Conservation (phyloP, 2,113 vertebrate species). For the Gambusia holbrooki region DNA sequence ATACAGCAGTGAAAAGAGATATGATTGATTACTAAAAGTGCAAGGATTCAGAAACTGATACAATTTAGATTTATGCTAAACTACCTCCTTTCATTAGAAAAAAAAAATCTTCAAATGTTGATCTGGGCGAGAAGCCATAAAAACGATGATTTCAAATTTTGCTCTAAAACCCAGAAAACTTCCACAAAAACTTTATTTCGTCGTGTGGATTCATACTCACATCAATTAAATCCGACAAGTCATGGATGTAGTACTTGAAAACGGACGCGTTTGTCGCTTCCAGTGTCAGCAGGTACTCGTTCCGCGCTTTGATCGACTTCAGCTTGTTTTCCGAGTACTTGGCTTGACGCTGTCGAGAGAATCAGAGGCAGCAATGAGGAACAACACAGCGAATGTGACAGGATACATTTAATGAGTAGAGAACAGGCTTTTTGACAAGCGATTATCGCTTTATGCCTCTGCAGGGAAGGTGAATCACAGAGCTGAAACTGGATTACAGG, state of each 20-base stretch:
- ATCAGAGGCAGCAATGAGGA: constrained; percentile 44
- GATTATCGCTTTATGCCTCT: constrained; percentile 45
- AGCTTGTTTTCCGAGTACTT: constrained; percentile 99
- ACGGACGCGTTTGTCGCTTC: constrained; percentile 97
- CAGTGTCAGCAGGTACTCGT: constrained; percentile 97
- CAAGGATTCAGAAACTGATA: neutral
- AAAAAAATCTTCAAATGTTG: neutral
- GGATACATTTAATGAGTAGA: constrained; percentile 38
- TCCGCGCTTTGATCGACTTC: constrained; percentile 98
- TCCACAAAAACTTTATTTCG: neutral
- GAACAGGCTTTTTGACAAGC: constrained; percentile 38
- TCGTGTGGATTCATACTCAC: constrained; percentile 83
- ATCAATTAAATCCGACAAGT: constrained; percentile 96
- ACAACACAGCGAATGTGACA: constrained; percentile 35
- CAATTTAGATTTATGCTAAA: neutral
- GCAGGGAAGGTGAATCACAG: constrained; percentile 2
- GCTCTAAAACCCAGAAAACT: neutral
- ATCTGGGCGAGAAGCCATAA: too few species aligned
- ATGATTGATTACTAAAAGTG: neutral
- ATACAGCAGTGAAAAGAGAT: neutral
- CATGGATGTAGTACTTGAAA: constrained; percentile 99
- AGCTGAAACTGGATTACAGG: constrained; percentile 29
- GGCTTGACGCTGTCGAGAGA: constrained; percentile 90
- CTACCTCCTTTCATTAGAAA: neutral
- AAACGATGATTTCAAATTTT: neutral